Conservation (phyloP, 2,113 vertebrate genomes). For the Rhinogobius similis region DNA sequence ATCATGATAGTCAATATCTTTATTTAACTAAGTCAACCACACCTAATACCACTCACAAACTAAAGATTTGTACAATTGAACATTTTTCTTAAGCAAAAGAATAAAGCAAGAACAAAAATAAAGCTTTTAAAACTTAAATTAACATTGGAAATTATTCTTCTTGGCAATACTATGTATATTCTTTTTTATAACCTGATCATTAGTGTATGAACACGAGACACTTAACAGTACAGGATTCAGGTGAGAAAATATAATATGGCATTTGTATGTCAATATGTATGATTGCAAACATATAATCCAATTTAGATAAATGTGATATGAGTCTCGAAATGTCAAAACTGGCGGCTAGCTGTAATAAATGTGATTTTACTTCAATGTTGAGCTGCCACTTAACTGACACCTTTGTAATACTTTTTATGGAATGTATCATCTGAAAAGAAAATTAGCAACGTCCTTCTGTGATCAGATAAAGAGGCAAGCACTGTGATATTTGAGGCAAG, state of each 20-base stretch:
- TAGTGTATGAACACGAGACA: constrained; percentile 60
- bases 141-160: constrained; percentile 58
- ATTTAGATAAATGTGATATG: constrained; percentile 10
- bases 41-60: constrained; percentile 70
- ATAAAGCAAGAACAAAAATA: constrained; percentile 55
- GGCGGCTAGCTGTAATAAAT: neutral
- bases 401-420: constrained; percentile 15
- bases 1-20: constrained; percentile 61
- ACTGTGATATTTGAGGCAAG: constrained; percentile 1
- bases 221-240: constrained; percentile 35
- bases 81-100: constrained; percentile 66
- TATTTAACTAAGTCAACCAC: constrained; percentile 77
- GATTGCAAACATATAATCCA: neutral
- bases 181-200: constrained; percentile 56
- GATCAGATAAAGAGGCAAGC: neutral
- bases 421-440: constrained; percentile 34
- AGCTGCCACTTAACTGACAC: neutral
- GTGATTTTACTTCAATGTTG: neutral
- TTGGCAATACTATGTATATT: constrained; percentile 38
- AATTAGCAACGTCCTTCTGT: neutral
- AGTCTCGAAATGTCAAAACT: neutral
- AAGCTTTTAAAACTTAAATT: constrained; percentile 52
- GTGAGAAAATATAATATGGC: constrained; percentile 41
- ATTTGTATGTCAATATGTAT: constrained; percentile 23
- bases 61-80: constrained; percentile 74